Evolutionary conservation across 2,113 vertebrate genomes (phyloP), one percentile per base, ranked within the genome.

Genomic region (Leucosticte australis): DNA sequence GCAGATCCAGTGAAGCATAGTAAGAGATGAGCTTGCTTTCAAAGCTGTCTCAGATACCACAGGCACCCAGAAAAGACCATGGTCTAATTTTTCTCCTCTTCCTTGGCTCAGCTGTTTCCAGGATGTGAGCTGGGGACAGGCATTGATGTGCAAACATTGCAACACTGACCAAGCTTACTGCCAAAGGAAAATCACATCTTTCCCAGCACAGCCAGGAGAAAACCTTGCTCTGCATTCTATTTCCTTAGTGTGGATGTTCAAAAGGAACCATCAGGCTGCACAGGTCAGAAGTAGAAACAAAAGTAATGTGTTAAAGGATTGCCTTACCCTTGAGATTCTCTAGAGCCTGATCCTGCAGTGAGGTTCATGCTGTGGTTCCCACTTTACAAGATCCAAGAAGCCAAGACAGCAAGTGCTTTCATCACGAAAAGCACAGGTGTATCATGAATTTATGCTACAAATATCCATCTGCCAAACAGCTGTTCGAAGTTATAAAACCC

Each of bases 301-400:
- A 78, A 50, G 41, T 10, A 55, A 2, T 21, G 18, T 35, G 21
- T 33, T 59, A 60, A 92, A 71, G 10, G 39, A 53, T 19, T 18
- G 3, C 4, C 11, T 78, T 31, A 6, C 8, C 3, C 2, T 63
- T 27, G 44, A 19, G 35, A 27, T 23, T 71, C 37, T 49, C 53
- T 37, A 44, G 12, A n/a, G 1, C 16, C 33, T 74, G 16, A 59
- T 9, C 23, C 15, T 33, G 18, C 19, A 46, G 18, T 0, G 0
- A 75, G 10, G 5, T 87, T 46, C 9, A 5, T 8, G 9, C 0
- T 0, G 3, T 23, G 10, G 11, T 49, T 79, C 10, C 16, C 11
- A 11, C 1, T 3, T 57, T 70, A 28, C 2, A 78, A 11, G 8
- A 55, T 19, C 15, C 6, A 41, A 73, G 16, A n/a, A 73, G 5